Evolutionary conservation across 2,113 vertebrate species (phyloP).

Genomic region (Gopherus evgoodei): DNA sequence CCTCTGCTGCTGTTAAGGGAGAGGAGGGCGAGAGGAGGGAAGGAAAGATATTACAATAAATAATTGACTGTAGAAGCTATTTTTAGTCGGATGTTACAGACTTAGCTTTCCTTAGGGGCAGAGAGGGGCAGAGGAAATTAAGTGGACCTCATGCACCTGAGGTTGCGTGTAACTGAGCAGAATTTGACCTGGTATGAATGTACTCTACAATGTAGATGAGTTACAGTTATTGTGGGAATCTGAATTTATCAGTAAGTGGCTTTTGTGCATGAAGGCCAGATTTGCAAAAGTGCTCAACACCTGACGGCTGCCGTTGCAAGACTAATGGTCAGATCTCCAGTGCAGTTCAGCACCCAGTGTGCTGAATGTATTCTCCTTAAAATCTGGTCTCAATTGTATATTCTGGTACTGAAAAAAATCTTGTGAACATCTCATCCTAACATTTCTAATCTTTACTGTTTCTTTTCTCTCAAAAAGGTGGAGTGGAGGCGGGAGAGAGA

Average conservation of each 20-base stretch:
- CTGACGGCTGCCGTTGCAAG: not conserved
- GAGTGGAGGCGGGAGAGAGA: constrained; percentile 25
- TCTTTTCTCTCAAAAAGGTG: constrained; percentile 41
- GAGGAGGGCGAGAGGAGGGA: not conserved
- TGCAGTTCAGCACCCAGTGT: not conserved
- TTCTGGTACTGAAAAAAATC: not conserved
- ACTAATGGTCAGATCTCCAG: not conserved
- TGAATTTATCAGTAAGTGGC: not conserved
- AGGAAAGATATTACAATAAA: not conserved
- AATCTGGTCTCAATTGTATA: not conserved
- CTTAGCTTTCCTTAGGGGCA: not conserved
- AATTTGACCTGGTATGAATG: not conserved
- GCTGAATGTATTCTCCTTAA: not conserved
- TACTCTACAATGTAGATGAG: not conserved
- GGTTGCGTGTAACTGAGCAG: not conserved
- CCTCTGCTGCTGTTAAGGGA: not conserved
- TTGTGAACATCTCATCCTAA: not conserved
- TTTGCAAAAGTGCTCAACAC: not conserved
- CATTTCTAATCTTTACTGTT: not conserved
- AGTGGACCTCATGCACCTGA: not conserved
- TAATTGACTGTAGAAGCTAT: not conserved
- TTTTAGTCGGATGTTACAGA: not conserved
- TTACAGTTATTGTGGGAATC: not conserved
- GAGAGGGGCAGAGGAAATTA: not conserved
- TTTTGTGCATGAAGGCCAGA: not conserved